Evolutionary conservation across 2,797 vertebrate genomes (phyloP), one percentile per base, ranked within the genome.

Genomic region (Sebastes reedi): DNA sequence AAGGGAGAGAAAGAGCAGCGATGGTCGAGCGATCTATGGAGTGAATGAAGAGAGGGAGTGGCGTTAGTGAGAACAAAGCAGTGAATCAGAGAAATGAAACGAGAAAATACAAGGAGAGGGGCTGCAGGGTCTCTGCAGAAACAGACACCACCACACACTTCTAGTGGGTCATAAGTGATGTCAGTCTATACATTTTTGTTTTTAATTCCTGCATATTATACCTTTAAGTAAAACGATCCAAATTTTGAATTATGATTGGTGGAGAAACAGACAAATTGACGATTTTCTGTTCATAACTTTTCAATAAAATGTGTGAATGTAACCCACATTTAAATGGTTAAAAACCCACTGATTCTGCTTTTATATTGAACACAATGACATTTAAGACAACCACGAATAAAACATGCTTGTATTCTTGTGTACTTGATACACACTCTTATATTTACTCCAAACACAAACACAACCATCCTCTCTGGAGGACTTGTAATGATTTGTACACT

Each of bases 401-500:
- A 68, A 58, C 12, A 50, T 2, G 34, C 14, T 50, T 54, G 6
- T 39, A 3, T 79, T 18, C 7, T 54, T 62, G 12, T 18, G 24
- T 58, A 12, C 36, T 29, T 20, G 52, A 55, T 59, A 13, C 64
- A 7, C 13, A 34, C 6, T 30, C 12, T 75, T 20, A 46, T 71
- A 42, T 82, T 77, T 54, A 7, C 50, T 77, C 27, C 34, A 72
- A 36, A 56, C 69, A 77, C 69, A 77, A 22, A 80, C 16, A 16
- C 20, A 54, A 24, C 50, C 20, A 3, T 30, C 79, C 73, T 84
- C 72, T 54, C 68, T 25, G 22, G 69, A 92, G 85, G 85, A 82
- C 54, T 79, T 62, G 54, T 56, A 82, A 84, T 78, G 81, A 89
- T 85, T 88, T 90, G 64, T 67, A 60, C 76, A 64, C 46, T 5